Evolutionary conservation across 2,797 vertebrate genomes (phyloP).

Genomic region (Notoglanidium macrostoma): DNA sequence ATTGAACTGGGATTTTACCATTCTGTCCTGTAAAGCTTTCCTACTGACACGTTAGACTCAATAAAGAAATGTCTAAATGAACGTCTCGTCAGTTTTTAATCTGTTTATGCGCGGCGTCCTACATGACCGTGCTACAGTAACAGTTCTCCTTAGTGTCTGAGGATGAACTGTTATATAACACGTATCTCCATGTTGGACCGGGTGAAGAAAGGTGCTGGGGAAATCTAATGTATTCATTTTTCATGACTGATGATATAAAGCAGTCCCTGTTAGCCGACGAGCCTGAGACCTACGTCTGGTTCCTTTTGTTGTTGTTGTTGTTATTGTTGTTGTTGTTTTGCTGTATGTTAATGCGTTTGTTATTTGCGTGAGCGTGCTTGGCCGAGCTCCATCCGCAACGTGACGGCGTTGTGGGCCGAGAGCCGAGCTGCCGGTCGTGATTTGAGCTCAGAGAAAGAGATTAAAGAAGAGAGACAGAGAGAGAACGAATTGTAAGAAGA

Average conservation of each 20-base stretch:
- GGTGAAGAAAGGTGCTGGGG: background rate
- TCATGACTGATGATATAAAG: background rate
- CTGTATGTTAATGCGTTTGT: background rate
- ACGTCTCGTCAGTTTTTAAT: too few relatives aligned
- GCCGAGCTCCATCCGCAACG: background rate
- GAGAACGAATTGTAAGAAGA: slow-evolving; percentile 19
- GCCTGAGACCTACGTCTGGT: background rate
- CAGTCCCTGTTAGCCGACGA: too few relatives aligned
- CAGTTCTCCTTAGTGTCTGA: background rate
- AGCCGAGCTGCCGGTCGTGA: background rate
- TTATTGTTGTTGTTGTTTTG: background rate
- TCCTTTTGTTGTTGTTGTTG: background rate
- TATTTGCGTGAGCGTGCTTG: background rate
- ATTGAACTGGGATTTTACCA: background rate
- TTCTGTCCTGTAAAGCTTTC: background rate
- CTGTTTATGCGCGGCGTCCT: too few relatives aligned
- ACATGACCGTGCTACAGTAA: background rate
- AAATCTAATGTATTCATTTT: background rate
- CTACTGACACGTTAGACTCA: background rate
- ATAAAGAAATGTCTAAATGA: background rate
- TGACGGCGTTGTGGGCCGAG: background rate
- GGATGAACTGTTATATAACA: background rate
- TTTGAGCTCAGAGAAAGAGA: slow-evolving; percentile 7
- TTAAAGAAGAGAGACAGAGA: slow-evolving; percentile 3
- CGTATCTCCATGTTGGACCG: background rate